These are phyloP conservation scores for Coluber constrictor DNA, from an alignment of 2,797 vertebrate species.

Conservation along the genomic window DNA sequence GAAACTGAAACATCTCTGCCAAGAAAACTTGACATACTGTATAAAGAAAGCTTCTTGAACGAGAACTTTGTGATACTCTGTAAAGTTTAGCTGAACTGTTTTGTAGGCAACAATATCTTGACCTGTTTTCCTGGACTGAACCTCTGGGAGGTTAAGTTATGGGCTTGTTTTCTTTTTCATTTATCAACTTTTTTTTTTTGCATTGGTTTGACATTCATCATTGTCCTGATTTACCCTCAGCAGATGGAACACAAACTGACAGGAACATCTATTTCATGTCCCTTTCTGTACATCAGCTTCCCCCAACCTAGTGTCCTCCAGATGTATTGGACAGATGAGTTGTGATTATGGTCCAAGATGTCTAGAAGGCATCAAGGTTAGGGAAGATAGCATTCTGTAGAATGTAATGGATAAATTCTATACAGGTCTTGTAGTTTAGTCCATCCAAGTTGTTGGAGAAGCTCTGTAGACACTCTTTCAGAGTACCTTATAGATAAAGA, in stretches of 20 bases:
- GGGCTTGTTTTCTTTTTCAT: not conserved
- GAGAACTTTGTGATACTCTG: not conserved
- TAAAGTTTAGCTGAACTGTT: not conserved
- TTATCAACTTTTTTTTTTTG: not conserved
- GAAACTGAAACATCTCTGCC: not conserved
- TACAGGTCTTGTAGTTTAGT: not conserved
- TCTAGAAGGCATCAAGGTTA: not conserved
- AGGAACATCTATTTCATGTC: not conserved
- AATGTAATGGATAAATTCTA: not conserved
- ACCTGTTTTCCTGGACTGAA: not conserved
- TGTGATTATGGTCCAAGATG: not conserved
- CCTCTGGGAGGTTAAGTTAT: not conserved
- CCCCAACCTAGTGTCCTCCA: not conserved
- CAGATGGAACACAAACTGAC: not conserved
- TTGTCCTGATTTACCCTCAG: not conserved
- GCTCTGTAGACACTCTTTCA: not conserved
- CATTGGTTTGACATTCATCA: not conserved
- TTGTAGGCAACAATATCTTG: not conserved
- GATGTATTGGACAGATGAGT: not conserved
- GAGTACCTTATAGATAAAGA: not conserved
- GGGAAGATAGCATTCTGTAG: not conserved
- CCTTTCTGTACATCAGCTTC: not conserved
- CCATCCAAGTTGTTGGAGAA: not conserved
- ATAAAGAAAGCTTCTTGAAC: not conserved
- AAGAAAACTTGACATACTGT: not conserved